These are phyloP conservation scores for Syritta pipiens DNA, from an alignment of 2,888 invertebrate species.

Conservation along the genomic window DNA sequence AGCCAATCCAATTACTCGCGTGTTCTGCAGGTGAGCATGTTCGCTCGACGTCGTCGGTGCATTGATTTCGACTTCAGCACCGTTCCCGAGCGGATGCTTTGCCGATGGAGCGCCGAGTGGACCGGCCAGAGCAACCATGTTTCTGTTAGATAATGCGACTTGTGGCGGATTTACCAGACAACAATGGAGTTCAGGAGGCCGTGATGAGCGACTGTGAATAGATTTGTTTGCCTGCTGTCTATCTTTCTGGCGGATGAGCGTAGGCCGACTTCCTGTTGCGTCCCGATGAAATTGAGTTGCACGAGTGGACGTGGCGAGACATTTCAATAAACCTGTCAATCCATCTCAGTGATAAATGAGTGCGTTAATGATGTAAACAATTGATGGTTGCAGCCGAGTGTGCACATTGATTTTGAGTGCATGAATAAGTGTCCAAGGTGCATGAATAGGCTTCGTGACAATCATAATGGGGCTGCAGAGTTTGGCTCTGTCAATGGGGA, in stretches of 20 bases:
- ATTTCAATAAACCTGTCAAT: slow-evolving; percentile 31
- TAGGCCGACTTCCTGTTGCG: slow-evolving; percentile 30
- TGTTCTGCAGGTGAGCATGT: slow-evolving; percentile 6
- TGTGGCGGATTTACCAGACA: not conserved
- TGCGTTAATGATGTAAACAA: slow-evolving; percentile 24
- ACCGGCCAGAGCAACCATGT: too few species aligned
- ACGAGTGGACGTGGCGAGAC: slow-evolving; percentile 16
- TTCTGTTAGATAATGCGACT: slow-evolving; percentile 3
- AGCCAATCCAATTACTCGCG: slow-evolving; percentile 45
- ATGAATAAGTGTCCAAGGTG: too few species aligned
- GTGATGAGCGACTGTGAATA: slow-evolving; percentile 7
- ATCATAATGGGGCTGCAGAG: too few species aligned
- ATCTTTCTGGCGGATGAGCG: slow-evolving; percentile 8
- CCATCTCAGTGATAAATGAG: slow-evolving; percentile 13
- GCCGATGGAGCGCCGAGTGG: not conserved
- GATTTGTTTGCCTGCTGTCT: slow-evolving; percentile 18
- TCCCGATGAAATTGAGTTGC: slow-evolving; percentile 32
- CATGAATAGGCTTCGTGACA: too few species aligned
- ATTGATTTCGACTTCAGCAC: slow-evolving; percentile 13
- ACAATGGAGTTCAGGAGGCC: slow-evolving; percentile 14
- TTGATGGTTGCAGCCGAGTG: not conserved
- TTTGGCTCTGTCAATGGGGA: too few species aligned
- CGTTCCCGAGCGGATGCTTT: not conserved
- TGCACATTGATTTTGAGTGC: not conserved
- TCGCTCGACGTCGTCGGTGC: not conserved